Evolutionary conservation across 2,888 invertebrate species (phyloP), one percentile per base, ranked within the genome.

Genomic region (Cetonia aurata): DNA sequence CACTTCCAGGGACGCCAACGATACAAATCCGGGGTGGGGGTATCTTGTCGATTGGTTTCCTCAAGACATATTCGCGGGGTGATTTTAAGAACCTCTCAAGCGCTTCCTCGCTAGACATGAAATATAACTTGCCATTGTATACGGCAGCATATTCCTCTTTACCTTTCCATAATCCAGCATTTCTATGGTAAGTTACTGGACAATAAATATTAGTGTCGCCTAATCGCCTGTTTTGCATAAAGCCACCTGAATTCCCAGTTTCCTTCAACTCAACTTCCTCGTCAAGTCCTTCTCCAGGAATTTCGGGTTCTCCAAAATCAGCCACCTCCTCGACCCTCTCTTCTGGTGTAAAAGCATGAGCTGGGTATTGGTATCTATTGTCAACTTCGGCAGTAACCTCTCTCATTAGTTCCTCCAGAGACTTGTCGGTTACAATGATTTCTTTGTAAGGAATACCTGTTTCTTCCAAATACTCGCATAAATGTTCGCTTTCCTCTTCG

Each of bases 121-220:
- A 84, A 80, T 90, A 88, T 0, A 87, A 73, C 82, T 86, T 88
- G 71, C 89, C 86, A 73, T 86, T 82, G 75, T 87, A 88, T 75
- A 86, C 86, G 0, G 86, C 83, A 17, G 85, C 80, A 75, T 86
- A 87, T 69, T 89, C 86, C 52, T 86, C 81, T 79, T 88, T 89
- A n/a, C 91, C 91, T 81, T 86, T 86, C 88, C 90, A 89, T 17
- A 91, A 79, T 9, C 89, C 83, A 50, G 86, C 84, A 75, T 88
- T 79, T 48, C 88, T 83, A 68, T 83, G 82, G 77, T 86, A 87
- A n/a, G 88, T 84, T 41, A 91, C 86, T 0, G 92, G 91, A 77
- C 92, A 92, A 77, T 87, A 91, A 75, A 85, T 77, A 72, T 83
- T 84, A 1, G 88, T 89, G 79, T 89, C 88, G n/a, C 91, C 89